These are phyloP conservation scores for Poecile montanus DNA, from an alignment of 2,797 vertebrate genomes.

Conservation along the genomic window DNA sequence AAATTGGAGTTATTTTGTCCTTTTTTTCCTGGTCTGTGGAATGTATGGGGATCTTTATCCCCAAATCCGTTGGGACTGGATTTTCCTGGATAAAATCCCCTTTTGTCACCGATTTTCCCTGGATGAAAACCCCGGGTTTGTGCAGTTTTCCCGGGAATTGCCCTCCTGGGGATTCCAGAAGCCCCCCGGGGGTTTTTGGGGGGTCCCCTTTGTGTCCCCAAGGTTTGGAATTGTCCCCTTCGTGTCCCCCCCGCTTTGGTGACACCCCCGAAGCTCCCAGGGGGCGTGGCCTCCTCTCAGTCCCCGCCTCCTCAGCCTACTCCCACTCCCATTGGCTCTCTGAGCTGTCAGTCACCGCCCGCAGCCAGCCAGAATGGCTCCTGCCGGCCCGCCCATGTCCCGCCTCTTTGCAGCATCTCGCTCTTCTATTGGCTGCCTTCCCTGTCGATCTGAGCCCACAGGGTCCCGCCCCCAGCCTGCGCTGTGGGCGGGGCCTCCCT, in stretches of 20 bases:
- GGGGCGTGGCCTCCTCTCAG: too few species aligned
- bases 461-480: rapidly evolving
- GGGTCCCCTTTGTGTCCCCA: neutral
- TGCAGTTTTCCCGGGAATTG: neutral
- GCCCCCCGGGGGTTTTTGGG: neutral
- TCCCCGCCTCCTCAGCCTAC: rapidly evolving
- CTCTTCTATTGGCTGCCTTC: rapidly evolving
- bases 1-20: too few species aligned
- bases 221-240: too few species aligned
- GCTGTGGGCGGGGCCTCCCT: rapidly evolving
- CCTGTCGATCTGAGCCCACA: rapidly evolving
- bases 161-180: neutral
- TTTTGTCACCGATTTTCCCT: neutral
- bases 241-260: neutral
- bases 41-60: neutral
- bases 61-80: too few species aligned
- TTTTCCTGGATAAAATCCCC: neutral
- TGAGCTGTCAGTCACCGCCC: rapidly evolving
- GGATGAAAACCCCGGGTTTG: neutral
- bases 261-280: too few species aligned
- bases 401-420: rapidly evolving
- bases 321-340: rapidly evolving
- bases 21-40: neutral
- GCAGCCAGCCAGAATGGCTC: too few species aligned
- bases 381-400: too few species aligned